Percentiles rank a stretch among this genome's conserved stretches.
Evolutionary conservation across 1,140 invertebrate genomes (phyloP).

Genomic region (Papilio dardanus): DNA sequence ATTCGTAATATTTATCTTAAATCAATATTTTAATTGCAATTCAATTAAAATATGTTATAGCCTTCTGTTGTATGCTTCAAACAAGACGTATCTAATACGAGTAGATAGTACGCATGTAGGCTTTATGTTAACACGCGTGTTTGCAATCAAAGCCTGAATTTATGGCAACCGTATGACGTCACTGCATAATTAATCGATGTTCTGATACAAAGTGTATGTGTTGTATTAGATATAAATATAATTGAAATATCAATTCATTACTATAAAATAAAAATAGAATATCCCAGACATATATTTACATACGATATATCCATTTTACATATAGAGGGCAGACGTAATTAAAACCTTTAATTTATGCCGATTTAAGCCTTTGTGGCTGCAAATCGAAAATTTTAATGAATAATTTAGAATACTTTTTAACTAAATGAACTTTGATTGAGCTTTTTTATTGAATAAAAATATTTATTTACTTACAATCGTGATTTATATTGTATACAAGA

Average conservation of each 20-base stretch:
- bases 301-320: background rate
- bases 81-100: background rate
- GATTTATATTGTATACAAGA: no score
- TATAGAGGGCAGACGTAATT: background rate
- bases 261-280: background rate
- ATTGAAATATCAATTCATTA: background rate
- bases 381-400: background rate
- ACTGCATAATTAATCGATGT: slow-evolving; percentile 9
- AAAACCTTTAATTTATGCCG: background rate
- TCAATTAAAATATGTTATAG: no score
- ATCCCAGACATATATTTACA: background rate
- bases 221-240: background rate
- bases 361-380: background rate
- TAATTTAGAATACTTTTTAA: background rate
- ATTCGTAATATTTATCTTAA: no score
- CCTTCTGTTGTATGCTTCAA: background rate
- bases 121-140: background rate
- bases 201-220: background rate
- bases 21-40: no score
- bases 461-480: background rate
- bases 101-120: background rate
- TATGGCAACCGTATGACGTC: slow-evolving; percentile 10
- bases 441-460: background rate
- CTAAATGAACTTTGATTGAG: background rate
- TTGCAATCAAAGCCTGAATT: slow-evolving; percentile 8